Conservation (phyloP, 2,888 invertebrate genomes). For the Caenorhabditis sp. region DNA sequence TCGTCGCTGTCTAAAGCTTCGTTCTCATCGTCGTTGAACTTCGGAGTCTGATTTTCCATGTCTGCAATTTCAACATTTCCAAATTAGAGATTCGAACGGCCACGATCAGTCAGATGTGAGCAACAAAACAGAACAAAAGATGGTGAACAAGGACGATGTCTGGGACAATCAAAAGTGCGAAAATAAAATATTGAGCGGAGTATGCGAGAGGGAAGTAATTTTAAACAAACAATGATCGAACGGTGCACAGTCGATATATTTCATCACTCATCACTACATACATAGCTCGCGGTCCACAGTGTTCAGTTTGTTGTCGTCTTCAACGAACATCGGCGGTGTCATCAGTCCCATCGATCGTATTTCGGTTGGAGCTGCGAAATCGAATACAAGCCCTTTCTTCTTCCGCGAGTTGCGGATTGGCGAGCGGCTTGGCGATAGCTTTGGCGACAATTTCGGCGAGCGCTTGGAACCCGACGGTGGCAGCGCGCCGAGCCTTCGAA, state of each 20-base stretch:
- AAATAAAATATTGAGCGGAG: too few species aligned
- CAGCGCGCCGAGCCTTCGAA: constrained; percentile 47
- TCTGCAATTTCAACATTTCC: too few species aligned
- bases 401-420: not conserved
- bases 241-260: not conserved
- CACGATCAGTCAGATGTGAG: too few species aligned
- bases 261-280: constrained; percentile 25
- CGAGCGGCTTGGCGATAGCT: constrained; percentile 11
- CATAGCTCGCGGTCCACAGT: constrained; percentile 20
- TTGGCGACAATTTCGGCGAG: not conserved
- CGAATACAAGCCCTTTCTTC: constrained; percentile 3
- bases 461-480: constrained; percentile 22
- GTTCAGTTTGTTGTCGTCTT: constrained; percentile 12
- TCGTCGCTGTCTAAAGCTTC: constrained; percentile 61
- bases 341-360: not conserved
- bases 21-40: constrained; percentile 23
- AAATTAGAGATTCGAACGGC: too few species aligned
- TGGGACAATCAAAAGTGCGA: too few species aligned
- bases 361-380: constrained; percentile 21
- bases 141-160: too few species aligned
- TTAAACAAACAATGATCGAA: too few species aligned
- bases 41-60: constrained; percentile 4
- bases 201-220: too few species aligned
- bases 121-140: too few species aligned
- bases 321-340: not conserved